These are phyloP conservation scores for Oriolus oriolus DNA, from an alignment of 2,113 vertebrate genomes.

Conservation along the genomic window DNA sequence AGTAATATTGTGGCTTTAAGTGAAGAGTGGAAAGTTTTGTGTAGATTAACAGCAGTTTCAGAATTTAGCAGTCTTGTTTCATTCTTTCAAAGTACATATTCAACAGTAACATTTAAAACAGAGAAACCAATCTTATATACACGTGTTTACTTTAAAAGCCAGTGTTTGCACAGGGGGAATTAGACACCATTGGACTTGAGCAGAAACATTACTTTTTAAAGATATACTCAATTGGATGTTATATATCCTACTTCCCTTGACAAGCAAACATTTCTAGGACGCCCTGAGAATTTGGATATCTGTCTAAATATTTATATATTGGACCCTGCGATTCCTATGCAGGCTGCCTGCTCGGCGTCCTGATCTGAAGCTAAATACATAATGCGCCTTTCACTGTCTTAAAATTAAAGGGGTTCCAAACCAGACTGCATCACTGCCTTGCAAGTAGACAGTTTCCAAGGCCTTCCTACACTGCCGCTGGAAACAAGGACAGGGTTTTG, in stretches of 20 bases:
- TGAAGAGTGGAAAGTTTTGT: neutral
- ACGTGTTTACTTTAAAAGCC: conserved; percentile 59
- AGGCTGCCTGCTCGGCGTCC: conserved; percentile 26
- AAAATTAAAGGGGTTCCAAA: neutral
- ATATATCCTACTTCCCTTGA: conserved; percentile 67
- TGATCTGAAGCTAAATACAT: conserved; percentile 24
- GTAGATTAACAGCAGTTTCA: conserved; percentile 17
- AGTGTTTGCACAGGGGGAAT: conserved; percentile 52
- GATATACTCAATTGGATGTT: conserved; percentile 66
- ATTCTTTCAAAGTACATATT: conserved; percentile 51
- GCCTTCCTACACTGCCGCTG: neutral
- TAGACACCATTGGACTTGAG: conserved; percentile 39
- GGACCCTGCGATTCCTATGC: neutral
- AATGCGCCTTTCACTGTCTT: conserved; percentile 33
- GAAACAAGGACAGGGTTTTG: neutral
- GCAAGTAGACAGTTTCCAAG: neutral
- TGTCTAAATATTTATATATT: conserved; percentile 69
- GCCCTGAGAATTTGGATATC: conserved; percentile 60
- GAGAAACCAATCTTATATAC: conserved; percentile 53
- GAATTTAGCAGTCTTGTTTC: conserved; percentile 10
- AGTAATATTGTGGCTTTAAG: neutral
- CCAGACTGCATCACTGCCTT: neutral
- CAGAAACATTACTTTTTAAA: conserved; percentile 63
- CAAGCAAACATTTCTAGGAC: conserved; percentile 68
- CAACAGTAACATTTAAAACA: conserved; percentile 54